These are phyloP conservation scores for Chirona hameri DNA, from an alignment of 2,888 invertebrate genomes.

Conservation along the genomic window DNA sequence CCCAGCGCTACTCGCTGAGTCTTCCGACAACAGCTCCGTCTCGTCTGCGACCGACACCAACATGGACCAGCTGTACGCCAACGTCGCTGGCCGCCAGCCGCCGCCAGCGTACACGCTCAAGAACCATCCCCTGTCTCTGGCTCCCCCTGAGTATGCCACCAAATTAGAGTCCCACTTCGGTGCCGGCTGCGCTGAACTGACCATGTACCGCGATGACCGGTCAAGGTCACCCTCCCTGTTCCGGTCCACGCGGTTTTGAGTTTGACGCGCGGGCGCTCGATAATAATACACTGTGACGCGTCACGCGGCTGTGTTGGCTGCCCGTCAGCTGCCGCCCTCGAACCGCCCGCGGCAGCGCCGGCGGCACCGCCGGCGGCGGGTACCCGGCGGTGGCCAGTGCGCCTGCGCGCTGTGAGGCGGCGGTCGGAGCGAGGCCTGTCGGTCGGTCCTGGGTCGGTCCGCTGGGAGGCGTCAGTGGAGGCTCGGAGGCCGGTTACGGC, in stretches of 20 bases:
- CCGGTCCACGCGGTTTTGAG: neutral
- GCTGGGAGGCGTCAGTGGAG: no score
- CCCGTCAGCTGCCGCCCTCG: neutral
- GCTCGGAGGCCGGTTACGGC: no score
- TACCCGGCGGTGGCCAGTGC: neutral
- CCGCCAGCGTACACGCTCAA: neutral
- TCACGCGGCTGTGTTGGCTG: no score
- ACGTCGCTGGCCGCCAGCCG: neutral
- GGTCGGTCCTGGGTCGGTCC: no score
- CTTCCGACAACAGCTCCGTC: neutral
- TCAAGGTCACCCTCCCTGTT: neutral
- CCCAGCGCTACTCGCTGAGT: neutral
- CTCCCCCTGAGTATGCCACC: neutral
- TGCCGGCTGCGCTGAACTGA: neutral
- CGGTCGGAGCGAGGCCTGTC: no score
- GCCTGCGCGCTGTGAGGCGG: neutral
- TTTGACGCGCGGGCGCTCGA: no score
- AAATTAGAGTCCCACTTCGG: no score
- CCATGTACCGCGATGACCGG: neutral
- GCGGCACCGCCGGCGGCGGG: neutral
- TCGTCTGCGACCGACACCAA: neutral
- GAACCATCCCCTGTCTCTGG: neutral
- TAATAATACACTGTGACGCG: no score
- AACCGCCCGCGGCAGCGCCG: neutral
- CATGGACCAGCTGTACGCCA: no score